phyloP scores from a whole-genome alignment of 2,113 vertebrate species.

The Corythaeola cristata region DNA sequence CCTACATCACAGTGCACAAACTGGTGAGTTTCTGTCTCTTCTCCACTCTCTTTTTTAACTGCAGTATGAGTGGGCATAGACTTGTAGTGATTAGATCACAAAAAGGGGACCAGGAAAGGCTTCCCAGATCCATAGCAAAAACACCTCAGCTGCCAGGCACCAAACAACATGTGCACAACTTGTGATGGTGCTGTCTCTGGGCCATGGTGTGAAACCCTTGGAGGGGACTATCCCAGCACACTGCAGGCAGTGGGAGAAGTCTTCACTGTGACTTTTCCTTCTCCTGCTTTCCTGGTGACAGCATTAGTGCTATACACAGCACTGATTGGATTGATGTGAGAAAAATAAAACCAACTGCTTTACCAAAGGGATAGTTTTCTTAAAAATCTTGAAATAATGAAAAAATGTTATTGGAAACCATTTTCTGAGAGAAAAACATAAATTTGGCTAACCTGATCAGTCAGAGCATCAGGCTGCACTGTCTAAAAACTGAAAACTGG shows the following conservation, averaged over 20 bases:
- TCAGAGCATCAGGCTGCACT: not conserved
- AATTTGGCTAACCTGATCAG: not conserved
- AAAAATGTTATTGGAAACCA: not conserved
- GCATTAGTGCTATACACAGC: not conserved
- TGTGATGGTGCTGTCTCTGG: rapidly evolving
- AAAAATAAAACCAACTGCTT: not conserved
- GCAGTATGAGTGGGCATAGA: not conserved
- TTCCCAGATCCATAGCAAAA: not conserved
- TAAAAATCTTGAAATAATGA: not conserved
- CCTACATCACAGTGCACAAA: not conserved
- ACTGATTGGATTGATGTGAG: not conserved
- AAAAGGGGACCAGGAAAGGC: not conserved
- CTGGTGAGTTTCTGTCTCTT: not conserved
- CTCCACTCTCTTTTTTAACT: not conserved
- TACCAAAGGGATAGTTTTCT: not conserved
- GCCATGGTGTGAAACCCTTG: not conserved
- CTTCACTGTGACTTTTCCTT: not conserved
- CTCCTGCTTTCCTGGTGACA: not conserved
- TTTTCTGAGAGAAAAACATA: not conserved
- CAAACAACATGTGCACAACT: not conserved
- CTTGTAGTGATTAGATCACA: not conserved
- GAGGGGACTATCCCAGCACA: not conserved
- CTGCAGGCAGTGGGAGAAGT: not conserved
- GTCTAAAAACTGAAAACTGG: not conserved
- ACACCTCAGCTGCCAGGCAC: not conserved